Percentiles rank a stretch among this genome's conserved stretches.
These are phyloP conservation scores for Perithous albicinctus DNA, from an alignment of 2,888 invertebrate genomes.

Conservation along the genomic window DNA sequence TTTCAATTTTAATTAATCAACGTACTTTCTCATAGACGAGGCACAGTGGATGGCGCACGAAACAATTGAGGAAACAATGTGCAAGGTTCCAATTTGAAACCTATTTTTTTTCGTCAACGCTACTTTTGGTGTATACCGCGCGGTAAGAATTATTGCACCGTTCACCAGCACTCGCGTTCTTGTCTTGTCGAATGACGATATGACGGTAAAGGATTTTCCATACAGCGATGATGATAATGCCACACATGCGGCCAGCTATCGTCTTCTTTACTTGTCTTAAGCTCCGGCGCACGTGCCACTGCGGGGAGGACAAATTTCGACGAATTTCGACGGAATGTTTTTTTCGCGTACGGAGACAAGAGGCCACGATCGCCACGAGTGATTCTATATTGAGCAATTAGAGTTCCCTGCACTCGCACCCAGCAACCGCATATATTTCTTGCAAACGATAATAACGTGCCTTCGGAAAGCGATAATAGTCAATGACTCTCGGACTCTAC, in stretches of 20 bases:
- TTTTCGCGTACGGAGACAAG: conserved; percentile 43
- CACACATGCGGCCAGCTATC: background rate
- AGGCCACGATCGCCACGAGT: conserved; percentile 28
- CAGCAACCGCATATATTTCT: background rate
- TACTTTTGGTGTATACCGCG: too few species aligned
- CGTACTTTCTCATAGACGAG: too few species aligned
- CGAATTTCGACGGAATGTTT: conserved; percentile 59
- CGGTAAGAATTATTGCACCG: too few species aligned
- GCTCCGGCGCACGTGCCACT: background rate
- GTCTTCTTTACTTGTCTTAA: background rate
- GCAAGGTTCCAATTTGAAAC: too few species aligned
- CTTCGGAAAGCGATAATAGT: background rate
- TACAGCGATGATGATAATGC: conserved; percentile 1
- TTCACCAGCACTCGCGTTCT: too few species aligned
- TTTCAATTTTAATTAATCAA: too few species aligned
- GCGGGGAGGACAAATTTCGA: background rate
- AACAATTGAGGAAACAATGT: too few species aligned
- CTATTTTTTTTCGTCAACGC: too few species aligned
- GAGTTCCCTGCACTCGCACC: conserved; percentile 9
- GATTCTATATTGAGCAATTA: conserved; percentile 10
- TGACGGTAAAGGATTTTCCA: background rate
- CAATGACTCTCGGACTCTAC: background rate
- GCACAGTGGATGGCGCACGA: too few species aligned
- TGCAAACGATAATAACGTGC: background rate
- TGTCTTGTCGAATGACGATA: background rate